phyloP scores from a whole-genome alignment of 2,888 invertebrate species.

The Tetheella fluctuosa region DNA sequence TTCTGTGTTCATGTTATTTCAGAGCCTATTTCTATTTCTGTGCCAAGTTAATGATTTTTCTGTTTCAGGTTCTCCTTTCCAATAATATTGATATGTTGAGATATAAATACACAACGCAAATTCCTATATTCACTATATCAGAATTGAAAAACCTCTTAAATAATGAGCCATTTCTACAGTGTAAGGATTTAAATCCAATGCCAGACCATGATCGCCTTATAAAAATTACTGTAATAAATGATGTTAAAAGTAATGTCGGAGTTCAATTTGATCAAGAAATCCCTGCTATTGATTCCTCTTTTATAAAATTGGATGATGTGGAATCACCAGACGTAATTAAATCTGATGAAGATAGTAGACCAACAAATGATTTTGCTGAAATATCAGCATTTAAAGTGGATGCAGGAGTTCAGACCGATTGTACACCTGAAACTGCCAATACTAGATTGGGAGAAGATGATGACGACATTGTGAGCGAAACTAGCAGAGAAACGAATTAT shows the following conservation, averaged over 20 bases:
- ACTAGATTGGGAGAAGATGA: neutral
- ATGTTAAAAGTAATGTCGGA: neutral
- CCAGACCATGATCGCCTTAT: neutral
- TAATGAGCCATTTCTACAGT: constrained; percentile 16
- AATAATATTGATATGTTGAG: constrained; percentile 44
- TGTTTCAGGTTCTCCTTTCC: constrained; percentile 57
- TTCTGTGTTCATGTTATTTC: no score
- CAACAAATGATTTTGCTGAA: neutral
- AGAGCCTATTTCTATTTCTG: neutral
- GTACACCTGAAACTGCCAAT: neutral
- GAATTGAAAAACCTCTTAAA: constrained; percentile 44
- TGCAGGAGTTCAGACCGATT: constrained; percentile 49
- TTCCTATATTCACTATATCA: constrained; percentile 44
- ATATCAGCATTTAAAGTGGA: constrained; percentile 33
- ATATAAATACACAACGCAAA: constrained; percentile 31
- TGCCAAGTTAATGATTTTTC: constrained; percentile 3
- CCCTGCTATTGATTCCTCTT: neutral
- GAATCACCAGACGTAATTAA: neutral
- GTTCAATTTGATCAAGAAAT: neutral
- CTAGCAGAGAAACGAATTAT: neutral
- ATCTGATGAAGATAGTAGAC: neutral
- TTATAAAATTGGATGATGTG: neutral
- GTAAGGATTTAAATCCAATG: neutral
- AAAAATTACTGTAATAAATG: neutral
- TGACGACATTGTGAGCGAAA: neutral